phyloP scores from a whole-genome alignment of 2,113 vertebrate species.

The Lepus europaeus region DNA sequence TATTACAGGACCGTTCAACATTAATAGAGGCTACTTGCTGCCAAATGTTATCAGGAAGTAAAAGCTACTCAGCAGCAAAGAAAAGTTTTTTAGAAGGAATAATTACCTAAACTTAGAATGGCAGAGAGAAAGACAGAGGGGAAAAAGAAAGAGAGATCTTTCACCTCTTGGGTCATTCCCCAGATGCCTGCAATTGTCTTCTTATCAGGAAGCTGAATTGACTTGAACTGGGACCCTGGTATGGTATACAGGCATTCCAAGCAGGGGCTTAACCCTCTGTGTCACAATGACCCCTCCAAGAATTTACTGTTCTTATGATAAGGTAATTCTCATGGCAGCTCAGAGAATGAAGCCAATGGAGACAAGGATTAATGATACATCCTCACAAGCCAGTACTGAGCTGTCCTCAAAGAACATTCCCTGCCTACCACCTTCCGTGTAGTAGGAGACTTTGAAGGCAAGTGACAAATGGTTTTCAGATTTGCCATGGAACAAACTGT shows the following conservation, averaged over 20 bases:
- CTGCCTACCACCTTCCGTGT: not conserved
- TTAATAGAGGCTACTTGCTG: not conserved
- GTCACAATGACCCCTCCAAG: no score
- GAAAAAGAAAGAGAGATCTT: no score
- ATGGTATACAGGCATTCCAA: no score
- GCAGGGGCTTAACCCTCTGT: no score
- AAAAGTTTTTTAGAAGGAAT: not conserved
- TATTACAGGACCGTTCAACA: not conserved
- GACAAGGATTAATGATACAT: not conserved
- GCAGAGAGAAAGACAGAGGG: no score
- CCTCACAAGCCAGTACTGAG: not conserved
- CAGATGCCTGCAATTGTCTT: no score
- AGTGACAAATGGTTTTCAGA: not conserved
- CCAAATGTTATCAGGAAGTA: not conserved
- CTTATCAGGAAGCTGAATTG: no score
- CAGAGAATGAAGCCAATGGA: not conserved
- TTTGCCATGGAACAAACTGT: not conserved
- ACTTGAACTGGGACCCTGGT: no score
- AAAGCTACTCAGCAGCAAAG: not conserved
- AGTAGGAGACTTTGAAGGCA: not conserved
- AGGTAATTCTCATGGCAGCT: not conserved
- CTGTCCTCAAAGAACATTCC: not conserved
- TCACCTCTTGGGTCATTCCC: no score
- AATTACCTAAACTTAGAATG: no score
- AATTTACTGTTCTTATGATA: not conserved